Conservation (phyloP, 2,888 invertebrate species). For the Strigamia maritima region DNA sequence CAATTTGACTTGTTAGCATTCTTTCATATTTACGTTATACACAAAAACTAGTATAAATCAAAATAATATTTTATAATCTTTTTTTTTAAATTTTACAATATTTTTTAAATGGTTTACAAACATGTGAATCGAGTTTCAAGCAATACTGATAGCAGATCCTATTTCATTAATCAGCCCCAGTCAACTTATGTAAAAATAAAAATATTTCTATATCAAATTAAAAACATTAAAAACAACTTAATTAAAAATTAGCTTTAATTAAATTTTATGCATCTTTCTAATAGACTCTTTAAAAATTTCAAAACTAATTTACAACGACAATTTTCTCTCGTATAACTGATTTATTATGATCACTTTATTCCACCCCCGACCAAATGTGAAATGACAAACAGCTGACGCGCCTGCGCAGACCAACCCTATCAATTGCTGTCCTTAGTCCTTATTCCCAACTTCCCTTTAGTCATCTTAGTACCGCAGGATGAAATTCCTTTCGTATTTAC, state of each 20-base stretch:
- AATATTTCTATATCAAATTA: no score
- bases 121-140: no score
- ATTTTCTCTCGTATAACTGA: neutral
- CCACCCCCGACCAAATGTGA: neutral
- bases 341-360: neutral
- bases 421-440: conserved; percentile 11
- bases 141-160: no score
- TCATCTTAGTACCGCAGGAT: neutral
- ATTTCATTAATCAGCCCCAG: no score
- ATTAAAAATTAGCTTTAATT: neutral
- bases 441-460: neutral
- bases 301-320: neutral
- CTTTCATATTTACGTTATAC: no score
- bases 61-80: no score
- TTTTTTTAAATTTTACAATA: no score
- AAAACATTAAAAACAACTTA: neutral
- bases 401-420: conserved; percentile 1
- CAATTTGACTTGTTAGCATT: no score
- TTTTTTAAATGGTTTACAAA: no score
- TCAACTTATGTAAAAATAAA: no score
- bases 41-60: no score
- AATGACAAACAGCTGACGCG: conserved; percentile 1
- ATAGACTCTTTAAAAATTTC: neutral
- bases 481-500: conserved; percentile 7
- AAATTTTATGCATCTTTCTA: no score